Evolutionary conservation across 2,888 invertebrate species (phyloP).

Genomic region (Eristalis pertinax): DNA sequence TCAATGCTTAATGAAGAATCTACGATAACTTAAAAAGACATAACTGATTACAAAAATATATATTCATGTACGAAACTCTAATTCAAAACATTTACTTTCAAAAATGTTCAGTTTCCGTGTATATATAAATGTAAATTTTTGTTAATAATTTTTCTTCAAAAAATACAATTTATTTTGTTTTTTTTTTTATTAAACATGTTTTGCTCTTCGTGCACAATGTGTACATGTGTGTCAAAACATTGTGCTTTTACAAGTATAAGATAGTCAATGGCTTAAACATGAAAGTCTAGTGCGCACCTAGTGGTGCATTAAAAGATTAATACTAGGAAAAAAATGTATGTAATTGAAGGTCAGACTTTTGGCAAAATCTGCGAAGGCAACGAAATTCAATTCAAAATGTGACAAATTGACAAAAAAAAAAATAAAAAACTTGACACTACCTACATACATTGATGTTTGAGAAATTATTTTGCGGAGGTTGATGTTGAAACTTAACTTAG

Average conservation of each 20-base stretch:
- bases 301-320: not conserved
- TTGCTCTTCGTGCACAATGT: not conserved
- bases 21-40: slow-evolving; percentile 7
- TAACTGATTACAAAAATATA: slow-evolving; percentile 40
- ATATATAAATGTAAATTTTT: not conserved
- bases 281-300: not conserved
- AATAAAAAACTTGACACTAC: not conserved
- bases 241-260: not conserved
- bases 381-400: not conserved
- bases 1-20: not conserved
- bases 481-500: no score
- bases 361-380: not conserved
- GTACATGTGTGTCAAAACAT: not conserved
- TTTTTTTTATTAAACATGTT: not conserved
- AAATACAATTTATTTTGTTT: not conserved
- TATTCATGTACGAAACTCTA: slow-evolving; percentile 4
- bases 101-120: not conserved
- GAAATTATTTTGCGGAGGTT: no score
- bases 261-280: not conserved
- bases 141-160: not conserved
- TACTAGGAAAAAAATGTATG: not conserved
- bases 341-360: not conserved
- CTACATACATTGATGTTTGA: no score
- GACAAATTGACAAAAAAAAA: no score
- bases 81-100: not conserved